Evolutionary conservation across 2,797 vertebrate species (phyloP).

Genomic region (Buceros bicornis): DNA sequence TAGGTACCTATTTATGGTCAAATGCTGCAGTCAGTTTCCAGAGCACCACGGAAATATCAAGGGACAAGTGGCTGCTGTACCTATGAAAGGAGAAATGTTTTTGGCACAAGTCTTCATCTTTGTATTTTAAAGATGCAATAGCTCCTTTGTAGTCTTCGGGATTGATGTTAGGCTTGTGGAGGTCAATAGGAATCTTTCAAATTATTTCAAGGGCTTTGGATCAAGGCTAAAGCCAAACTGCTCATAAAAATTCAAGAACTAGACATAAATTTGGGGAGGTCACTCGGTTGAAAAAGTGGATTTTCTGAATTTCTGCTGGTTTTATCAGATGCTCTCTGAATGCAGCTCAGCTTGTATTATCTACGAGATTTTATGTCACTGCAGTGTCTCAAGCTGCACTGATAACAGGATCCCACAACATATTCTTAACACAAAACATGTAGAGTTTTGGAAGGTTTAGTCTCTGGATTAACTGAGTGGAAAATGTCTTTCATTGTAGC

Average conservation of each 20-base stretch:
- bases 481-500: conserved; percentile 63
- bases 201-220: conserved; percentile 21
- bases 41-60: neutral
- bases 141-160: conserved; percentile 15
- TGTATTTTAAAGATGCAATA: neutral
- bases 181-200: neutral
- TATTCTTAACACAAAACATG: conserved; percentile 67
- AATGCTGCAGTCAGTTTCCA: neutral
- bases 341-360: conserved; percentile 47
- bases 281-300: conserved; percentile 1
- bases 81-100: neutral
- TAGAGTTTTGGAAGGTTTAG: conserved; percentile 65
- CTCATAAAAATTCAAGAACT: conserved; percentile 51
- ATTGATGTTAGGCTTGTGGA: conserved; percentile 26
- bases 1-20: neutral
- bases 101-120: neutral
- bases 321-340: conserved; percentile 68
- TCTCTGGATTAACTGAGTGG: conserved; percentile 65
- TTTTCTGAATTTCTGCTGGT: conserved; percentile 45
- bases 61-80: neutral
- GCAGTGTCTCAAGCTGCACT: conserved; percentile 68
- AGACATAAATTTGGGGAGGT: conserved; percentile 15
- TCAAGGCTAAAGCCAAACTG: conserved; percentile 10
- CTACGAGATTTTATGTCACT: conserved; percentile 63
- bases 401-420: conserved; percentile 55